These are phyloP conservation scores for Drosophila ustulata DNA, from an alignment of 2,888 invertebrate genomes.

Conservation along the genomic window DNA sequence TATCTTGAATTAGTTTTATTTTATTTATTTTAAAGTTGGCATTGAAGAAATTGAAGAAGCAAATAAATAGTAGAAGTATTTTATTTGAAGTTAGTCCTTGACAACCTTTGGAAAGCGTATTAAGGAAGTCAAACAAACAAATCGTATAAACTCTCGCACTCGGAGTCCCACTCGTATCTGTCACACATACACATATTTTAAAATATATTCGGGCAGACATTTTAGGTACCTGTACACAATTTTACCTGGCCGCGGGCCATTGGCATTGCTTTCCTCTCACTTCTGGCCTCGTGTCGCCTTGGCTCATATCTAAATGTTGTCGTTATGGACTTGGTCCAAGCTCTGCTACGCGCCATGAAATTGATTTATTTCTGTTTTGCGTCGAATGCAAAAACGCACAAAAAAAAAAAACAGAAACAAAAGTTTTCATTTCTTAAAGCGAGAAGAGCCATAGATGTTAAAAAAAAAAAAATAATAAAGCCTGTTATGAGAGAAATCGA, in stretches of 20 bases:
- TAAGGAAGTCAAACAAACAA: constrained; percentile 1
- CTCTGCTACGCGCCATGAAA: constrained; percentile 73
- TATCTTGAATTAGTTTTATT: too few species aligned
- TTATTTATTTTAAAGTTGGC: too few species aligned
- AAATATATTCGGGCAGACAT: constrained; percentile 33
- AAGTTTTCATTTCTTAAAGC: constrained; percentile 42
- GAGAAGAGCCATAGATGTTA: neutral
- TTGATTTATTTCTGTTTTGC: constrained; percentile 81
- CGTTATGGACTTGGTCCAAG: constrained; percentile 55
- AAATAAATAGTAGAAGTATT: too few species aligned
- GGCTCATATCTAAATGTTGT: constrained; percentile 41
- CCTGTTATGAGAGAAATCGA: neutral
- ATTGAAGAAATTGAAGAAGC: too few species aligned
- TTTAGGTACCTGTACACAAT: constrained; percentile 27
- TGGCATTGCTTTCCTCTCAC: constrained; percentile 43
- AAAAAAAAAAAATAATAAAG: neutral
- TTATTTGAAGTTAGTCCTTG: too few species aligned
- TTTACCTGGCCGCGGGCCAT: constrained; percentile 52
- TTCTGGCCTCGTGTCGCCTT: neutral
- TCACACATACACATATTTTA: constrained; percentile 6
- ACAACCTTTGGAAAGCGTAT: neutral
- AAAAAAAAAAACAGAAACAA: constrained; percentile 28
- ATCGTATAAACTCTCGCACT: constrained; percentile 4
- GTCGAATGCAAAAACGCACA: constrained; percentile 47
- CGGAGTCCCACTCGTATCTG: constrained; percentile 10